Percentiles rank a stretch among this genome's conserved stretches.
Conservation (phyloP, 2,888 invertebrate species). For the Xanthia togata region DNA sequence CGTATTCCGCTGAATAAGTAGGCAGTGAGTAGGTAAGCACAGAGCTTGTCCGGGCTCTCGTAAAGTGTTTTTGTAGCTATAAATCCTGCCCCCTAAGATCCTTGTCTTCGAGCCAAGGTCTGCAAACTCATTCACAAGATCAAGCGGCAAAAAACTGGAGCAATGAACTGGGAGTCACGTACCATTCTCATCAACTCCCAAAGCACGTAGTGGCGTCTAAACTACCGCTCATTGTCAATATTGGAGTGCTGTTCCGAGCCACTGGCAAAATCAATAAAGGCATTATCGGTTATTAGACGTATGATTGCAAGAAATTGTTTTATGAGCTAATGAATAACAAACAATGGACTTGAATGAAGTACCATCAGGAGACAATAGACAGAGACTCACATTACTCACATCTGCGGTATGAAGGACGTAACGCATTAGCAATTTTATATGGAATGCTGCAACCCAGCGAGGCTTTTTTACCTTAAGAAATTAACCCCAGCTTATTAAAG, state of each 20-base stretch:
- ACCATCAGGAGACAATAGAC: constrained; percentile 48
- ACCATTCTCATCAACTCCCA: constrained; percentile 84
- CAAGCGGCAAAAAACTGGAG: constrained; percentile 88
- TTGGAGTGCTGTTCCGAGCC: constrained; percentile 85
- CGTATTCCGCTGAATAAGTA: constrained; percentile 66
- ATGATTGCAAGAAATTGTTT: constrained; percentile 81
- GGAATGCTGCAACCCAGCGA: constrained; percentile 40
- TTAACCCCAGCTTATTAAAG: constrained; percentile 50
- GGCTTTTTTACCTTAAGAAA: constrained; percentile 46
- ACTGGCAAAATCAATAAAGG: constrained; percentile 87
- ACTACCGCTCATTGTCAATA: constrained; percentile 90
- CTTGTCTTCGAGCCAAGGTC: constrained; percentile 83
- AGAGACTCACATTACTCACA: constrained; percentile 34
- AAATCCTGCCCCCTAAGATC: constrained; percentile 81
- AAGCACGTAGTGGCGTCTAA: constrained; percentile 88
- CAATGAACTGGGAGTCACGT: constrained; percentile 89
- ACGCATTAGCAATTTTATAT: constrained; percentile 39
- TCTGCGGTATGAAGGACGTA: constrained; percentile 29
- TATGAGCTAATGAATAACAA: constrained; percentile 79
- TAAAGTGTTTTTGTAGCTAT: constrained; percentile 78
- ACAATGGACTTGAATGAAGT: constrained; percentile 64
- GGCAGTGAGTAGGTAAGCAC: constrained; percentile 65
- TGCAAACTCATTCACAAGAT: constrained; percentile 88
- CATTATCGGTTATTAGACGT: constrained; percentile 85
- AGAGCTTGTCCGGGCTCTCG: constrained; percentile 67